Evolutionary conservation across 2,113 vertebrate species (phyloP).

Genomic region (Psettodes erumei): DNA sequence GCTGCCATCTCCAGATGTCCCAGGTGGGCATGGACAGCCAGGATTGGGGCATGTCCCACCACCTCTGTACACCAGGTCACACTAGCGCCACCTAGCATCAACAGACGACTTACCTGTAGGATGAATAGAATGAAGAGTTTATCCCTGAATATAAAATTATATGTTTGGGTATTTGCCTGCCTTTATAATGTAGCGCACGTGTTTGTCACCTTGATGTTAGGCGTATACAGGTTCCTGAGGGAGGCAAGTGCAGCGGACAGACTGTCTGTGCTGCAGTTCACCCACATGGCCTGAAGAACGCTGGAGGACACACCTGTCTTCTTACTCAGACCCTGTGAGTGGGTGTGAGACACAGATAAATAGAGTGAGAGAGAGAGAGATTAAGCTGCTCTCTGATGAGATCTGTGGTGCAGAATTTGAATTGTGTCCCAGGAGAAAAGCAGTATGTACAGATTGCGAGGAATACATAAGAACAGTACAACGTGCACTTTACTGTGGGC

Average conservation of each 20-base stretch:
- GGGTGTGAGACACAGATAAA: slow-evolving; percentile 11
- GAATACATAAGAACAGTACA: slow-evolving; percentile 34
- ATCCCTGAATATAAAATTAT: neutral
- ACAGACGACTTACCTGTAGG: slow-evolving; percentile 92
- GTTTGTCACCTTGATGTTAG: slow-evolving; percentile 93
- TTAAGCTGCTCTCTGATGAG: slow-evolving; percentile 77
- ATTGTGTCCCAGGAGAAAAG: slow-evolving; percentile 46
- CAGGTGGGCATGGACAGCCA: slow-evolving; percentile 93
- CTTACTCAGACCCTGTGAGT: slow-evolving; percentile 92
- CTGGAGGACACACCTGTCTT: slow-evolving; percentile 96
- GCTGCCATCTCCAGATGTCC: slow-evolving; percentile 93
- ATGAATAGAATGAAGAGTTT: neutral
- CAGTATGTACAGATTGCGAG: slow-evolving; percentile 34
- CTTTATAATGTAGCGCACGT: neutral
- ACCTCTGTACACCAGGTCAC: slow-evolving; percentile 96
- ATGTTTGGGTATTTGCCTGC: neutral
- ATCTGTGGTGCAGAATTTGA: slow-evolving; percentile 71
- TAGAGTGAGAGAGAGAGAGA: slow-evolving; percentile 8
- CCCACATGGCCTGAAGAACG: slow-evolving; percentile 96
- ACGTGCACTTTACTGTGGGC: slow-evolving; percentile 31
- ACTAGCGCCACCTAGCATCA: slow-evolving; percentile 95
- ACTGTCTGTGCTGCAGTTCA: slow-evolving; percentile 94
- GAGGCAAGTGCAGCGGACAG: slow-evolving; percentile 95
- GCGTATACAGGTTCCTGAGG: slow-evolving; percentile 96
- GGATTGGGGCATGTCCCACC: slow-evolving; percentile 92